Evolutionary conservation across 35 echinoderm and acorn worm genomes (phyloP), one percentile per base, ranked within the genome.

Genomic region (Ophiothrix spiculata): DNA sequence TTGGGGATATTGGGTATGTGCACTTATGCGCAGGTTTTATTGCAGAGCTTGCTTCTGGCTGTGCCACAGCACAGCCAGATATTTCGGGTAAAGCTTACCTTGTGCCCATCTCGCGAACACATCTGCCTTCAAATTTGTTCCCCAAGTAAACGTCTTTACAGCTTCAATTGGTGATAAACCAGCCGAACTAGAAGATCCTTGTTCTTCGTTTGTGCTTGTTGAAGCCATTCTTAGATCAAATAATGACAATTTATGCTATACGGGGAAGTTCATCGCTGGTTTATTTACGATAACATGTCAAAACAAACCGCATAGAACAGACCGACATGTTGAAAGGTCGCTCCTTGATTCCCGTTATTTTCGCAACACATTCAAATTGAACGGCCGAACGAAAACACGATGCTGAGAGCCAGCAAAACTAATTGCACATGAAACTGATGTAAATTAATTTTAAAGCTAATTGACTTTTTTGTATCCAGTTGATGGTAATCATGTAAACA

Each of bases 41-140:
- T n/a, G n/a, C n/a, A n/a, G n/a, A n/a, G n/a, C n/a, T n/a, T n/a
- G n/a, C n/a, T n/a, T n/a, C n/a, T n/a, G n/a, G n/a, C n/a, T n/a
- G n/a, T n/a, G n/a, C n/a, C n/a, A n/a, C n/a, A n/a, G n/a, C n/a
- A n/a, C n/a, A n/a, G n/a, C n/a, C n/a, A n/a, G n/a, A n/a, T n/a
- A n/a, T n/a, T n/a, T n/a, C n/a, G n/a, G n/a, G n/a, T n/a, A n/a
- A 88, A 69, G 29, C 19, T 37, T 21, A 73, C 94, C 94, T 97
- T 92, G 94, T 83, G 85, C 89, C 94, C 94, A 97, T 56, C 94
- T 88, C 56, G 78, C 79, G 83, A 97, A 97, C 36, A 97, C 94
- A 80, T 97, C 90, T 83, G 92, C 94, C 49, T 92, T 91, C 34
- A 92, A 77, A 42, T 88, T 73, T 37, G 83, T 81, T 41, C 94